A percentile compares a stretch with the other conserved stretches of the same genome.
These are phyloP conservation scores for Pungitius pungitius DNA, from an alignment of 2,113 vertebrate genomes.

Conservation along the genomic window DNA sequence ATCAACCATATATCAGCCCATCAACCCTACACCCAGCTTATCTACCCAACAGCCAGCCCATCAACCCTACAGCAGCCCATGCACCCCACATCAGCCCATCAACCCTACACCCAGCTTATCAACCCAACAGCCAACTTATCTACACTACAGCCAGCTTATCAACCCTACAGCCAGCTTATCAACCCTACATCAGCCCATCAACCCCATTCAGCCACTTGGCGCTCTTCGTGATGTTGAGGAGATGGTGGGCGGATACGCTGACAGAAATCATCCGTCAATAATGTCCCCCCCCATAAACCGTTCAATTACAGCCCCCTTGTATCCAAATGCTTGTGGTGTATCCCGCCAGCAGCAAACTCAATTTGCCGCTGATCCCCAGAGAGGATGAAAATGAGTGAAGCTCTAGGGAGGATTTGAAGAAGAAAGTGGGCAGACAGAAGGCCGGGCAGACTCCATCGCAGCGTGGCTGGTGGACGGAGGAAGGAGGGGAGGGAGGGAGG, in stretches of 20 bases:
- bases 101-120: too few species aligned
- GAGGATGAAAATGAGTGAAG: constrained; percentile 57
- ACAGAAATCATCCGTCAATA: constrained; percentile 72
- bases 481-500: not conserved
- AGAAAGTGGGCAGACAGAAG: constrained; percentile 46
- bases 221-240: constrained; percentile 24
- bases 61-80: too few species aligned
- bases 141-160: too few species aligned
- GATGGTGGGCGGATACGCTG: constrained; percentile 55
- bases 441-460: constrained; percentile 34
- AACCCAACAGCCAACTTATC: too few species aligned
- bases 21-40: too few species aligned
- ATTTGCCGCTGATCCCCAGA: constrained; percentile 62
- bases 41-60: too few species aligned
- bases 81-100: too few species aligned
- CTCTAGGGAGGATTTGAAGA: constrained; percentile 56
- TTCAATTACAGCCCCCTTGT: constrained; percentile 76
- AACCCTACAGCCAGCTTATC: too few species aligned
- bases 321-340: constrained; percentile 65
- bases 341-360: constrained; percentile 59
- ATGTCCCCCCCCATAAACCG: constrained; percentile 67
- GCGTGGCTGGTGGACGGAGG: constrained; percentile 19
- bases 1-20: too few species aligned
- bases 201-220: constrained; percentile 33
- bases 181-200: constrained; percentile 17